These are phyloP conservation scores for Lerema accius DNA, from an alignment of 1,140 invertebrate genomes.

Conservation along the genomic window DNA sequence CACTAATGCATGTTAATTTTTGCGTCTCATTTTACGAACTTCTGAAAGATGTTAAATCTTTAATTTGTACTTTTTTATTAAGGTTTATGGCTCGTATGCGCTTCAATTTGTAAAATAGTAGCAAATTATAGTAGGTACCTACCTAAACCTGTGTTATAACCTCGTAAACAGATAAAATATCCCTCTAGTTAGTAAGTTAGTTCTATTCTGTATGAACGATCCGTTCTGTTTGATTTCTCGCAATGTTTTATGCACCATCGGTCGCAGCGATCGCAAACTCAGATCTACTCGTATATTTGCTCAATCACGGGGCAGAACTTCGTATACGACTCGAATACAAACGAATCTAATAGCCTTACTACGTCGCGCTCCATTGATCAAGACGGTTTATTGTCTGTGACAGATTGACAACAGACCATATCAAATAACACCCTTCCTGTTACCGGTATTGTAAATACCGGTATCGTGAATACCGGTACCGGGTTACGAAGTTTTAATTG, in stretches of 20 bases:
- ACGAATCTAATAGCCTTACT: slow-evolving; percentile 41
- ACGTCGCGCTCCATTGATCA: slow-evolving; percentile 38
- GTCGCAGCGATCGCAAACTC: slow-evolving; percentile 56
- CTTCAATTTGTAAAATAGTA: too few species aligned
- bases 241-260: slow-evolving; percentile 73
- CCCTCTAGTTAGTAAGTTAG: too few species aligned
- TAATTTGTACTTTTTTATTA: too few species aligned
- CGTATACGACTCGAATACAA: slow-evolving; percentile 47
- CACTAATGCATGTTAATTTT: too few species aligned
- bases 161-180: too few species aligned
- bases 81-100: too few species aligned
- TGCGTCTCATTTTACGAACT: too few species aligned
- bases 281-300: slow-evolving; percentile 70
- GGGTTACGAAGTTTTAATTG: neutral
- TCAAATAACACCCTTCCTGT: neutral
- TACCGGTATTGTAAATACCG: neutral
- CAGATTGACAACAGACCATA: slow-evolving; percentile 21
- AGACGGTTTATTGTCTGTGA: slow-evolving; percentile 29
- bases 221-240: slow-evolving; percentile 52
- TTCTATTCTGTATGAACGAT: slow-evolving; percentile 37
- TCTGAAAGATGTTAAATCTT: too few species aligned
- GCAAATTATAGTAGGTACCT: too few species aligned
- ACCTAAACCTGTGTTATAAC: too few species aligned
- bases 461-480: neutral
- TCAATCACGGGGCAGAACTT: slow-evolving; percentile 56